Percentiles rank a stretch among this genome's conserved stretches.
Conservation (phyloP, 1,140 invertebrate species). For the Drosophila kanapiae region DNA sequence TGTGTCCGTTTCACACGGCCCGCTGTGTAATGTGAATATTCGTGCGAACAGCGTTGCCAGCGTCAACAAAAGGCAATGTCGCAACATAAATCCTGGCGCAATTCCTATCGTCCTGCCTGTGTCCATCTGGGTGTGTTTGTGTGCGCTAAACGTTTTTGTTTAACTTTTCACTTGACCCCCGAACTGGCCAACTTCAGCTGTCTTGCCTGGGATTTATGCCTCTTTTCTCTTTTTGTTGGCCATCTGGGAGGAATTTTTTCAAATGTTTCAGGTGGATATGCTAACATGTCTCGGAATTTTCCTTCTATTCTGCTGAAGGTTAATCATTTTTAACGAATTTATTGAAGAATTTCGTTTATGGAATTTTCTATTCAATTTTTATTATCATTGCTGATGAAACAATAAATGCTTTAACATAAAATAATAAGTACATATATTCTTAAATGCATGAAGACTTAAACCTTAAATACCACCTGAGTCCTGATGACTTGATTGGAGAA, state of each 20-base stretch:
- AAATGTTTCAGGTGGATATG: slow-evolving; percentile 9
- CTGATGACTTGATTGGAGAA: not conserved
- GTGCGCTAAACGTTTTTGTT: slow-evolving; percentile 65
- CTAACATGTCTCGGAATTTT: not conserved
- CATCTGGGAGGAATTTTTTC: not conserved
- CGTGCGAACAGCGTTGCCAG: slow-evolving; percentile 35
- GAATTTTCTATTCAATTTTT: not conserved
- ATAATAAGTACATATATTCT: not conserved
- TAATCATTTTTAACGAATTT: not conserved
- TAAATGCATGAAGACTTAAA: not conserved
- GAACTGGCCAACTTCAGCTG: slow-evolving; percentile 47
- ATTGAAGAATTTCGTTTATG: not conserved
- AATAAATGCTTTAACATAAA: no score
- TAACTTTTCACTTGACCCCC: slow-evolving; percentile 71
- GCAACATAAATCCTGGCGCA: slow-evolving; percentile 53
- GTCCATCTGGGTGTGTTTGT: slow-evolving; percentile 6
- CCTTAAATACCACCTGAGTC: not conserved
- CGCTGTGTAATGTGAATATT: slow-evolving; percentile 67
- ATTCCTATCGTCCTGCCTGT: not conserved
- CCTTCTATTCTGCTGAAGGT: no score
- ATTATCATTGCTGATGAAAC: not conserved
- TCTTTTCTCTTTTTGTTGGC: not conserved
- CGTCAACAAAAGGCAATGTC: slow-evolving; percentile 52
- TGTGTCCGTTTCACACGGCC: slow-evolving; percentile 10
- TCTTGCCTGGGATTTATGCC: slow-evolving; percentile 31